Base-by-base conservation (phyloP, 2,888 invertebrate genomes). In the Chrysodeixis includens region DNA sequence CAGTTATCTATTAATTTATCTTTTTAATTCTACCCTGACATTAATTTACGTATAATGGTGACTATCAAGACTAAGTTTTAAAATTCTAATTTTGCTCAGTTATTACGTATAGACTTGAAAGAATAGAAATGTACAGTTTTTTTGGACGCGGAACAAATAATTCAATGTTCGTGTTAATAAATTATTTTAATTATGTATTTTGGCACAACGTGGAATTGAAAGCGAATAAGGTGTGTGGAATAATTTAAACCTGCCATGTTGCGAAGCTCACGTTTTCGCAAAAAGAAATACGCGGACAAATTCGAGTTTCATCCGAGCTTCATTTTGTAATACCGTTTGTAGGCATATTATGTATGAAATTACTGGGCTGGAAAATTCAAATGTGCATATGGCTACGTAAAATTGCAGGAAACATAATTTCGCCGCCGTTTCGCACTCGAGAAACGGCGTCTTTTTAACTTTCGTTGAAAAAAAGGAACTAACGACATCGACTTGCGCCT, bases 1-100 rank as follows among this genome's bases (percentile, higher is more conserved):
- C 89, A 89, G 89, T 87, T 87, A 90, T 88, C 86, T 87, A 90
- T 86, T 90, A 87, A 88, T 90, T 91, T 87, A 87, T 75, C 70
- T 81, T 71, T 88, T 93, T 93, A 89, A 90, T 84, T 93, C 94
- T 94, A 97, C 97, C 97, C 97, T 97, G 97, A 97, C 97, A 97
- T 96, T 96, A 97, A 97, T 97, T 97, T 97, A 97, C 97, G 97
- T 97, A 97, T 97, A 96, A 97, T 96, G 97, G 97, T 97, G 97
- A 93, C 93, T 94, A 94, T 92, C 87, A 93, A 93, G 87, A 90
- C 93, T 94, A 94, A 91, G 84, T 89, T 89, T 90, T 88, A 86
- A 86, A 85, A 79, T 86, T 83, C 90, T 92, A 92, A 90, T 88
- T 88, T 93, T 93, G 92, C 89, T 92, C 89, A 82, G 87, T 83